phyloP scores from a whole-genome alignment of 2,888 invertebrate species.

The Idaea dimidiata region DNA sequence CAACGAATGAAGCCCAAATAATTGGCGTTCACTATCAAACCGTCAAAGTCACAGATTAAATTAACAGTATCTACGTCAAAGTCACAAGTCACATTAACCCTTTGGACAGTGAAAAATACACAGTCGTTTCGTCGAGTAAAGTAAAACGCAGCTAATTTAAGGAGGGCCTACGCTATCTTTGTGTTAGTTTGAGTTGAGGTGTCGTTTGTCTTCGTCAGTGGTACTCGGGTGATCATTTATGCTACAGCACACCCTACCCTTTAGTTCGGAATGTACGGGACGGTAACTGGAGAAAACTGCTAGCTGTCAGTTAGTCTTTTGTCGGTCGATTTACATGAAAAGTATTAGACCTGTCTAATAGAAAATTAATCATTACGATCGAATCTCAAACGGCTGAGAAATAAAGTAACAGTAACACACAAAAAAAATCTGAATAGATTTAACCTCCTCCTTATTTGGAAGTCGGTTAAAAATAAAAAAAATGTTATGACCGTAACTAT shows the following conservation, averaged over 20 bases:
- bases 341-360: too few relatives aligned
- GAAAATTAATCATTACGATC: too few relatives aligned
- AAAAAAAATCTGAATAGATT: too few relatives aligned
- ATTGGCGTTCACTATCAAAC: slow-evolving; percentile 20
- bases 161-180: slow-evolving; percentile 78
- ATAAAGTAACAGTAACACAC: too few relatives aligned
- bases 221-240: slow-evolving; percentile 80
- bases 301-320: too few relatives aligned
- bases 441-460: too few relatives aligned
- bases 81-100: slow-evolving; percentile 39
- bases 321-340: too few relatives aligned
- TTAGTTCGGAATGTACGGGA: slow-evolving; percentile 50
- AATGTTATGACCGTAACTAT: too few relatives aligned
- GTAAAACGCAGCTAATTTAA: slow-evolving; percentile 77
- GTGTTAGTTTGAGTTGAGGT: slow-evolving; percentile 76
- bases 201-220: slow-evolving; percentile 81
- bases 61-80: neutral
- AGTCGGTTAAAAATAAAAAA: too few relatives aligned
- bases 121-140: slow-evolving; percentile 45
- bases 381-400: too few relatives aligned
- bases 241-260: slow-evolving; percentile 81
- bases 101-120: slow-evolving; percentile 71
- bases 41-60: slow-evolving; percentile 25
- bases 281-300: slow-evolving; percentile 11
- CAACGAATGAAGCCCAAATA: neutral